Evolutionary conservation across 1,140 invertebrate genomes (phyloP), one percentile per base, ranked within the genome.

Genomic region (Copidosoma floridanum): DNA sequence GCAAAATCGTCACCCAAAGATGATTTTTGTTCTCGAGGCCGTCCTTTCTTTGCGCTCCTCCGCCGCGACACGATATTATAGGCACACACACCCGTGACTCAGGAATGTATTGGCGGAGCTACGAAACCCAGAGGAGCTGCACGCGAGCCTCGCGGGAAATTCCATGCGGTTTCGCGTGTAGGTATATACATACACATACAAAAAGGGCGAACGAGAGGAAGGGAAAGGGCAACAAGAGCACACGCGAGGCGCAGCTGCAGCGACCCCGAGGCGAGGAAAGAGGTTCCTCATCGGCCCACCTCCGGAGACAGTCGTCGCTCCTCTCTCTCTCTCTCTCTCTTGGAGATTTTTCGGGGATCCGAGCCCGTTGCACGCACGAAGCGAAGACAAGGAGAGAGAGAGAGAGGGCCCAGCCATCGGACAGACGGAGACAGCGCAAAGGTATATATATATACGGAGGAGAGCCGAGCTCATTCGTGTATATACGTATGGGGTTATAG

Each of bases 61-160:
- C n/a, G n/a, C n/a, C n/a, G n/a, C n/a, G n/a, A n/a, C n/a, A n/a
- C n/a, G n/a, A n/a, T n/a, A n/a, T n/a, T n/a, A n/a, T n/a, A n/a
- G n/a, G n/a, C n/a, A n/a, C n/a, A n/a, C n/a, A n/a, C n/a, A n/a
- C n/a, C n/a, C n/a, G n/a, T n/a, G n/a, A n/a, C n/a, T n/a, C n/a
- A n/a, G n/a, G n/a, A n/a, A 11, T n/a, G 8, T 20, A 38, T 16
- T 24, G n/a, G n/a, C n/a, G n/a, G n/a, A 32, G 35, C 72, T 65
- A 73, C 72, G 72, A 78, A 77, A 79, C 77, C 76, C 76, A 70
- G 74, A 71, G n/a, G n/a, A n/a, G n/a, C n/a, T n/a, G 79, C 78
- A 78, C 75, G 78, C 76, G 76, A 78, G 75, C 76, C 76, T 77
- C 71, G 71, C 74, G 77, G 76, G 75, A 78, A 78, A 80, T 79